These are phyloP conservation scores for Drosophila albomicans DNA, from an alignment of 1,140 invertebrate species.

Conservation along the genomic window DNA sequence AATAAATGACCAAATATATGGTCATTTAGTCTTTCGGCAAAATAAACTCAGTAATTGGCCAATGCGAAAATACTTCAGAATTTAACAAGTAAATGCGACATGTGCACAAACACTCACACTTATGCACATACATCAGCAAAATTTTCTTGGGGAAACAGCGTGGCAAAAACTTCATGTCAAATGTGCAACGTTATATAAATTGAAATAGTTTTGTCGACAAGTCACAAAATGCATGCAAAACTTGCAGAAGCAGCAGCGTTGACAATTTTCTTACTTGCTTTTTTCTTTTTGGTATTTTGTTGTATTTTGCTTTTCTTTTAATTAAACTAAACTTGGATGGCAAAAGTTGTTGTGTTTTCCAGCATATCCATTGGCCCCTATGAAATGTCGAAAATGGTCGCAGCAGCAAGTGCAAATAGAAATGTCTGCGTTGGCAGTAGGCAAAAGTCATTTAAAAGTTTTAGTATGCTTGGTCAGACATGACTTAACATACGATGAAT, in stretches of 20 bases:
- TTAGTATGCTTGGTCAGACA: constrained; percentile 72
- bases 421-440: constrained; percentile 56
- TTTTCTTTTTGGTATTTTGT: constrained; percentile 42
- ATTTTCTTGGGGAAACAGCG: neutral
- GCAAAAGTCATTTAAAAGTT: constrained; percentile 82
- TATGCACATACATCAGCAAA: constrained; percentile 7
- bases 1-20: neutral
- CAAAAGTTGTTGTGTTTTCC: constrained; percentile 58
- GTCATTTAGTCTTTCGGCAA: constrained; percentile 3
- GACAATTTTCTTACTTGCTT: constrained; percentile 35
- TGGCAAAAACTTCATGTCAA: constrained; percentile 42
- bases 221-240: constrained; percentile 62
- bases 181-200: constrained; percentile 69
- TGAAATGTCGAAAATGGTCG: constrained; percentile 19
- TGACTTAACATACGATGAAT: constrained; percentile 55
- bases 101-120: constrained; percentile 11
- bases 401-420: constrained; percentile 47
- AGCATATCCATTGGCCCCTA: neutral
- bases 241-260: constrained; percentile 47
- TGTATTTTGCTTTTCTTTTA: constrained; percentile 48
- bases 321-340: constrained; percentile 76
- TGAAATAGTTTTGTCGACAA: constrained; percentile 72
- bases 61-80: constrained; percentile 13
- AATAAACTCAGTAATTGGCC: constrained; percentile 57
- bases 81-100: constrained; percentile 7